Evolutionary conservation across 2,888 invertebrate species (phyloP), one percentile per base, ranked within the genome.

Genomic region (Eupithecia inturbata): DNA sequence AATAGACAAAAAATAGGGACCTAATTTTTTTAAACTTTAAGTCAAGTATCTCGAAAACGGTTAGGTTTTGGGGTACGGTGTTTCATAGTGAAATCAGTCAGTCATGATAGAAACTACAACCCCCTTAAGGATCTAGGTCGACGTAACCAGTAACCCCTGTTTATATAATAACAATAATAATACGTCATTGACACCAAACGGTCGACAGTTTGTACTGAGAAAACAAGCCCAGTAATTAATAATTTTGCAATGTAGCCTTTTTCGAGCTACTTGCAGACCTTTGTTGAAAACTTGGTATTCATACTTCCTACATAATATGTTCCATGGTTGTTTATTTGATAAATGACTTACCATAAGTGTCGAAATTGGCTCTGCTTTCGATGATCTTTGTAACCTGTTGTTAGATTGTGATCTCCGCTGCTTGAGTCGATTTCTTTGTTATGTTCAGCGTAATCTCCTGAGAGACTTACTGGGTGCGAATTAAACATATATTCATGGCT

Each of bases 331-430:
- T 28, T 62, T 31, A 31, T 62, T 57, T 60, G 16, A 31, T 62
- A 33, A 33, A 64, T 36, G 1, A 64, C 63, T 33, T 64, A 64
- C 63, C 63, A 64, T 33, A 64, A 64, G 28, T 64, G 63, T 33
- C 63, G 63, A 64, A 33, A 33, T 33, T n/a, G n/a, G 9, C 10
- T 33, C 36, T 36, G n/a, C 36, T 36, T 64, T 33, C 10, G 28
- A 33, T 63, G 3, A 36, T 36, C 36, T 33, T 9, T 64, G 57
- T 22, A 14, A 57, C 22, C n/a, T 64, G n/a, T 22, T n/a, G 60
- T 33, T 12, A 22, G 10, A 64, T 64, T 64, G n/a, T 36, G 36
- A 5, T 36, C 63, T n/a, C n/a, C 63, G 7, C 28, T 62, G 19
- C 19, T 62, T 62, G 26, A 57, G 14, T 57, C 3, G 26, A 26